Base-by-base conservation (phyloP, 2,888 invertebrate species). In the Calliscelio sp. region DNA sequence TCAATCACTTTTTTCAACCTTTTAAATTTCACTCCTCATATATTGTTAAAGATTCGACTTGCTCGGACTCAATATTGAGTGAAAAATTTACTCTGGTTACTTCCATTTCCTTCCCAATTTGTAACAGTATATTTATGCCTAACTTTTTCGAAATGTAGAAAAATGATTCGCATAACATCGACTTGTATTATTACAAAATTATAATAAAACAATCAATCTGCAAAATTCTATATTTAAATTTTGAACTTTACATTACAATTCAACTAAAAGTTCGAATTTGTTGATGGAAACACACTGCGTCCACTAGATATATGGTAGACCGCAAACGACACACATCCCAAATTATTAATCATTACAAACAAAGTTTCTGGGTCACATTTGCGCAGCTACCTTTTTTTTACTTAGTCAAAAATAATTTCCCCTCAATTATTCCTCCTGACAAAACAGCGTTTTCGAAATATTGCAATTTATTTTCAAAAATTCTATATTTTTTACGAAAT, bases 301-400 rank as follows among this genome's bases (percentile, higher is more conserved):
- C 18, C 49, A 25, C 63, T 14, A 24, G 63, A 41, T 51, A 41
- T 20, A 41, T 16, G 41, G 63, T 41, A 51, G 35, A 63, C 63
- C 74, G 53, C 74, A 51, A 63, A 74, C 51, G 41, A 63, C 38
- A 63, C 53, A 63, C 63, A 25, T 16, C 10, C 38, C 63, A 63
- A 74, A 63, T 74, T 63, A 74, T 74, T 74, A 63, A 74, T 74
- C 63, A 63, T 63, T n/a, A 46, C 49, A 73, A 59, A 74, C 74
- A 63, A 74, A 74, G 46, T 63, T 38, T 38, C 61, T 49, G 41
- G 41, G 61, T 61, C 49, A 51, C 35, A 38, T 46, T 59, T 59
- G 38, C 18, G 59, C 38, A 38, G 14, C 38, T 59, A 57, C 11
- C 22, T 59, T 32, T 14, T 35, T 20, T 44, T 44, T 44, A 28